Evolutionary conservation across 2,888 invertebrate genomes (phyloP), one percentile per base, ranked within the genome.

Genomic region (Dynastes maya): DNA sequence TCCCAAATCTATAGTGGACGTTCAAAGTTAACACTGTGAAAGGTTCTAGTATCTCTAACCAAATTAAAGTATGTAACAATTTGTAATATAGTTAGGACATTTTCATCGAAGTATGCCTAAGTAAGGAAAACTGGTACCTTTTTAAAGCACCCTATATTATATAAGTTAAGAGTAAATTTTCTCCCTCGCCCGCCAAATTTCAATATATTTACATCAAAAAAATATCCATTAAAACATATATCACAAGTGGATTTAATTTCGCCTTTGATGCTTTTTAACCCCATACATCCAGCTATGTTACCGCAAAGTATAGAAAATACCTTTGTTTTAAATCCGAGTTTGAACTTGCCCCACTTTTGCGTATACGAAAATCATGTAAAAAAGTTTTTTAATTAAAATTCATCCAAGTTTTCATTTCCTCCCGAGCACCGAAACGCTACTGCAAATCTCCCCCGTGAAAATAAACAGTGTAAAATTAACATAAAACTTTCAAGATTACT

Each of bases 341-440:
- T 55, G 32, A 29, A 27, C 29, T 58, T 16, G 72, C 27, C 4
- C 27, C 27, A 40, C 4, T 61, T 74, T 55, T 11, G 22, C 22
- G 11, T 22, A 8, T 13, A 27, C 27, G 49, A 49, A 74, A 61
- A 49, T 74, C 49, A 63, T 74, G 45, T 58, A 49, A 74, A 58
- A 72, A 72, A 74, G 45, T 61, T 74, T 74, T 71, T 74, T 74
- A 61, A 74, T 61, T 74, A 61, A 74, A 74, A 74, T 61, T 61
- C 55, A 49, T 55, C 61, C 27, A 61, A 74, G 45, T 74, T 74
- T 74, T 61, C 49, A 61, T 63, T 74, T 29, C n/a, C 45, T 74
- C 45, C 22, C 61, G 13, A n/a, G 45, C 6, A 55, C 72, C 37
- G 61, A 45, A 22, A 32, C n/a, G 27, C 29, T 13, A 68, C 61